Base-by-base conservation (phyloP, 2,888 invertebrate species). In the Scaptomyza flava region DNA sequence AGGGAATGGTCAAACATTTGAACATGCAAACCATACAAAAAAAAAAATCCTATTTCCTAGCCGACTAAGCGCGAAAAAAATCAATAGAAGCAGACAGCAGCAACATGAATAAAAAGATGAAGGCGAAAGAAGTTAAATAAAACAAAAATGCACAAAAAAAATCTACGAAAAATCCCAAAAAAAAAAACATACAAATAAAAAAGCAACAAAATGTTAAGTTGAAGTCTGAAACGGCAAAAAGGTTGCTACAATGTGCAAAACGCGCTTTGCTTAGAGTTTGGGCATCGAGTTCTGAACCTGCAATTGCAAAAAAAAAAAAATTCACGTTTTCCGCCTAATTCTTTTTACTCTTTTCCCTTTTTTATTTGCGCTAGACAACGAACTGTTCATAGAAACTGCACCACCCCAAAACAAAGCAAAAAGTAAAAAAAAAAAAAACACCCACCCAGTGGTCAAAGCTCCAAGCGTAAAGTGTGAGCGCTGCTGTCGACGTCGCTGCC, bases 11-110 rank as follows among this genome's bases (percentile, higher is more conserved):
- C 84, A 79, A 82, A 75, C 84, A 86, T 75, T 85, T 76, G 66
- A 65, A 68, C 72, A 63, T 65, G 66, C 64, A 56, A 76, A 68
- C 63, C 71, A 31, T 56, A 42, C 60, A 31, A 64, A 64, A 43
- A 23, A 23, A 23, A 23, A 63, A 56, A 34, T 58, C 31, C 41
- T 68, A 63, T 70, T 70, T 68, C 65, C 42, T 64, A 81, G 75
- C 51, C 53, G 56, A 54, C 68, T 66, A 77, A 74, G 81, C 78
- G 83, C 81, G 79, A 90, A 91, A 92, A 82, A 92, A 92, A 92
- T 92, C 92, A 91, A 92, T 92, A 92, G 91, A 89, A 91, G 91
- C 92, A 92, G 92, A 92, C 92, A 86, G 81, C 72, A 59, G 72
- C 74, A 85, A 85, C 64, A 77, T 68, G 79, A 78, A 82, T 75